Evolutionary conservation across 2,797 vertebrate genomes (phyloP), one percentile per base, ranked within the genome.

Genomic region (Coregonus ussuriensis): DNA sequence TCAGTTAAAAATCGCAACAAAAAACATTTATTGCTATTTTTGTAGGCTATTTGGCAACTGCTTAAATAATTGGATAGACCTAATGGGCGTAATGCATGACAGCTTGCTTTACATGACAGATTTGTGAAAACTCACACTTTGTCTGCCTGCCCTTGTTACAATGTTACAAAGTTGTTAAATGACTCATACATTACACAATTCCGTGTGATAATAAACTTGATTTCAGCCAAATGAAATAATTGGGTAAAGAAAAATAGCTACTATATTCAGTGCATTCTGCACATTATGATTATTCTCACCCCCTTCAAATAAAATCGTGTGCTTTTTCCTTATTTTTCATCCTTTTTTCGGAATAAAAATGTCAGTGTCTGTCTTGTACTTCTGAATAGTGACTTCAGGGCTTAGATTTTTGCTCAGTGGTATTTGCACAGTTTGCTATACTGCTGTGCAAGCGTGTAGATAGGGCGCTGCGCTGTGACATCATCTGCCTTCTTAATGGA

Each of bases 401-500:
- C 9, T 47, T 41, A 41, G 7, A 41, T 41, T 11, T 47, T 13
- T 47, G 11, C 9, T 13, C 41, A 3, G 41, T 47, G 9, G 41
- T 47, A 47, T 47, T 47, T 47, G 9, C 41, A 11, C 41, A 9
- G 41, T 47, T 47, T 47, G 41, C 9, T 9, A 47, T 47, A 47
- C 9, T 47, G 41, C 7, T 47, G 6, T 25, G 21, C 59, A 9
- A 11, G 59, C 21, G n/a, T 6, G 21, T 62, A n/a, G 59, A 62
- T 21, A 25, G 41, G 41, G 41, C 41, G 59, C 59, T 52, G 47
- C 2, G 37, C 53, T 31, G 25, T 25, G 81, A 29, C 65, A 5
- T 66, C 71, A 79, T 72, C 73, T 71, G 76, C 75, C 81, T 68
- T 41, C 21, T 35, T 25, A 25, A 79, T 80, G 92, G 91, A 93